Percentiles rank a stretch among this genome's conserved stretches.
phyloP scores from a whole-genome alignment of 2,113 vertebrate species.

The Trinectes maculatus region DNA sequence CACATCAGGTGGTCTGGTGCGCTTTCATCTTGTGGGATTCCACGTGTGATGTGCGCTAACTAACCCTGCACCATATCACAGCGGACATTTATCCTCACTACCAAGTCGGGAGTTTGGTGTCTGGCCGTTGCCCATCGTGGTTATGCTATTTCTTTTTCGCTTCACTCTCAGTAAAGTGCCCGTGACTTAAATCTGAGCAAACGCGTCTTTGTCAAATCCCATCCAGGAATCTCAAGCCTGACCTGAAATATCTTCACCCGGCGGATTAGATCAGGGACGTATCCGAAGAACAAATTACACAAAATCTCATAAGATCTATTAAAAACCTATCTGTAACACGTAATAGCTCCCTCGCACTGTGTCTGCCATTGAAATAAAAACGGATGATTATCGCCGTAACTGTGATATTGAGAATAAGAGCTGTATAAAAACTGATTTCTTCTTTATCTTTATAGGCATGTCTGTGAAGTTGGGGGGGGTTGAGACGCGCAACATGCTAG shows the following conservation, averaged over 20 bases:
- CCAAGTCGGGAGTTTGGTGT: slow-evolving; percentile 59
- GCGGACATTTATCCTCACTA: slow-evolving; percentile 35
- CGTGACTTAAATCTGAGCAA: slow-evolving; percentile 51
- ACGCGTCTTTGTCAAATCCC: slow-evolving; percentile 48
- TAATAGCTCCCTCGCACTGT: slow-evolving; percentile 40
- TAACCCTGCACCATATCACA: slow-evolving; percentile 41
- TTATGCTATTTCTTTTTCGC: slow-evolving; percentile 5
- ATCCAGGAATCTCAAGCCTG: slow-evolving; percentile 65
- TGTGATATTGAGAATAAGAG: slow-evolving; percentile 50
- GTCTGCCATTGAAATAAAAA: slow-evolving; percentile 59
- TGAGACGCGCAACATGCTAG: slow-evolving; percentile 68
- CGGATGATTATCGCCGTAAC: slow-evolving; percentile 49
- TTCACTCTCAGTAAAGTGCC: slow-evolving; percentile 48
- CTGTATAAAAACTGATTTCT: slow-evolving; percentile 57
- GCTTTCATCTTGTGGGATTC: slow-evolving; percentile 63
- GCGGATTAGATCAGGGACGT: slow-evolving; percentile 62
- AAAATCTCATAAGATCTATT: slow-evolving; percentile 69
- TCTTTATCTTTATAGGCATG: slow-evolving; percentile 75
- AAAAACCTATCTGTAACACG: slow-evolving; percentile 64
- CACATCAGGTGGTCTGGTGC: slow-evolving; percentile 22
- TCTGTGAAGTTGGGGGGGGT: slow-evolving; percentile 72
- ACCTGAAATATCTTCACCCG: slow-evolving; percentile 64
- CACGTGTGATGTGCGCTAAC: slow-evolving; percentile 36
- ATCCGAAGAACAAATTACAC: slow-evolving; percentile 63
- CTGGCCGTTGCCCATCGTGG: slow-evolving; percentile 41